These are phyloP conservation scores for Notiomystis cincta DNA, from an alignment of 2,113 vertebrate species.

Conservation along the genomic window DNA sequence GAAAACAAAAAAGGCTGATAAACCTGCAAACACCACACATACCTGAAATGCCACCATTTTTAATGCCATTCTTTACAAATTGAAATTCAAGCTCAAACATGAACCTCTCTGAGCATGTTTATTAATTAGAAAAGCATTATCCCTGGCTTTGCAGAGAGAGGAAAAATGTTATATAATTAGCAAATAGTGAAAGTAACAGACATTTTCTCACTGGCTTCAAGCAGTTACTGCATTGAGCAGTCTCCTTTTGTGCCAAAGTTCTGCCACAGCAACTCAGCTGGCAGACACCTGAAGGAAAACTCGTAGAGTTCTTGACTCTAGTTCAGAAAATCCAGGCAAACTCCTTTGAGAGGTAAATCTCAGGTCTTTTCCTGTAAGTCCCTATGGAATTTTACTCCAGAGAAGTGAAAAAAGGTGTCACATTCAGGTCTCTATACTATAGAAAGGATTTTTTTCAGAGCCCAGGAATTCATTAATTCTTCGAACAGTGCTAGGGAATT, in stretches of 20 bases:
- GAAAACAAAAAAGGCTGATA: background rate
- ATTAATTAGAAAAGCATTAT: slow-evolving; percentile 38
- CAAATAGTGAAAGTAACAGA: background rate
- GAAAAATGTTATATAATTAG: background rate
- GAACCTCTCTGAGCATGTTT: background rate
- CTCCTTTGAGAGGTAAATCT: background rate
- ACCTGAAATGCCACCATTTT: background rate
- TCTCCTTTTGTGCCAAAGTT: background rate
- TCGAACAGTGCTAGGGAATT: background rate
- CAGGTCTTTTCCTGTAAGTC: background rate
- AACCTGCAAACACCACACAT: background rate
- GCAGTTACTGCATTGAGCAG: background rate
- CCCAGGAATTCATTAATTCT: background rate
- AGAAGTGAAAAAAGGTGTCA: background rate
- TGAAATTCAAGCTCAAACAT: background rate
- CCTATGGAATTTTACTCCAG: background rate
- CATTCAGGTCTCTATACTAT: background rate
- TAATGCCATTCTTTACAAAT: background rate
- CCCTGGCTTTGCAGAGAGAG: background rate
- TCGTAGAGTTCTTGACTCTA: background rate
- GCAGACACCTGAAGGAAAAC: background rate
- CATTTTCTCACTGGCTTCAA: background rate
- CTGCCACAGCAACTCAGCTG: background rate
- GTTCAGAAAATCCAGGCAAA: background rate
- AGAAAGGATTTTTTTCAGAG: background rate